Evolutionary conservation across 2,797 vertebrate species (phyloP).

Genomic region (Monodelphis domestica): DNA sequence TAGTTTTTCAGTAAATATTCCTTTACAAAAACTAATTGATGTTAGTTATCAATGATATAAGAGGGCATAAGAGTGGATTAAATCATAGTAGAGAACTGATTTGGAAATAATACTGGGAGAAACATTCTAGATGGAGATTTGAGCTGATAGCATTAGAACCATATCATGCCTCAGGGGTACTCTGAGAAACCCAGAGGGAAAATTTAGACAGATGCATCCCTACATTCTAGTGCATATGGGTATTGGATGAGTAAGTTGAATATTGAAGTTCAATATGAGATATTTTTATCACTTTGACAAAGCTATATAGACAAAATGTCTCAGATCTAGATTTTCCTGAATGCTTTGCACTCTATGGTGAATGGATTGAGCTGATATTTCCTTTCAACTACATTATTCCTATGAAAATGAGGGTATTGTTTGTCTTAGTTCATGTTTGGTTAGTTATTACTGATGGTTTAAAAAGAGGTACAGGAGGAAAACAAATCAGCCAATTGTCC

Average conservation of each 20-base stretch:
- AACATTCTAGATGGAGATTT: neutral
- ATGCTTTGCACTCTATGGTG: neutral
- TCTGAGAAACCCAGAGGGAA: neutral
- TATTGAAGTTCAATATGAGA: neutral
- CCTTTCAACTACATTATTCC: conserved; percentile 18
- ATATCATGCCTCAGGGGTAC: neutral
- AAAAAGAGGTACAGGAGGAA: neutral
- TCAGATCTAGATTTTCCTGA: neutral
- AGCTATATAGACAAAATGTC: neutral
- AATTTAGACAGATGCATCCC: neutral
- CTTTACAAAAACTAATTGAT: neutral
- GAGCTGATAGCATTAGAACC: neutral
- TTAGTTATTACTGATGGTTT: conserved; percentile 7
- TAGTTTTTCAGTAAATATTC: neutral
- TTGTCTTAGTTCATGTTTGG: neutral
- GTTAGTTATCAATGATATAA: neutral
- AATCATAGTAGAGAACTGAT: neutral
- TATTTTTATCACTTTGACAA: neutral
- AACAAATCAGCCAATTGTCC: neutral
- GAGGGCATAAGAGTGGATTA: neutral
- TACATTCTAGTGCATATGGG: neutral
- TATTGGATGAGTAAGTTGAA: neutral
- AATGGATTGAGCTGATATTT: neutral
- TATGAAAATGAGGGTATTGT: conserved; percentile 41
- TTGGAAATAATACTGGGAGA: neutral